Base-by-base conservation (phyloP, 2,888 invertebrate species). In the Chaetogeoica ovagalla region DNA sequence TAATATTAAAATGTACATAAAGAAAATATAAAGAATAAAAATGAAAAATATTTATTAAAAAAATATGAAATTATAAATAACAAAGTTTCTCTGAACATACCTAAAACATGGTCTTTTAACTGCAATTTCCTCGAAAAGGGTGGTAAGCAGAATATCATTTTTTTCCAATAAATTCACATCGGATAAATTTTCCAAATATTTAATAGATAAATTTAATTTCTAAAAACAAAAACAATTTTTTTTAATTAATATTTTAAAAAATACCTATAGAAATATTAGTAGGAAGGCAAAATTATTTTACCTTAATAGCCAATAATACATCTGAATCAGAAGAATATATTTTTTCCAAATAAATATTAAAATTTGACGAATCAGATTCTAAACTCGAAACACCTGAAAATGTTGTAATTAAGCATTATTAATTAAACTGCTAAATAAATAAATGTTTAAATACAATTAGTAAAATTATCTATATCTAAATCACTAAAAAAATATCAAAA, bases 381-480 rank as follows among this genome's bases (percentile, higher is more conserved):
- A 71, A 65, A 71, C 79, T 79, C 57, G 79, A 79, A 70, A 79
- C 62, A 79, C 79, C 79, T 79, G n/a, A 23, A 70, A 70, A 65
- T n/a, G 15, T 62, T 23, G 52, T n/a, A 52, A 63, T n/a, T 30
- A 3, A 48, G n/a, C 19, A 48, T 30, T 72, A 72, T 23, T 19
- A 23, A 66, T 15, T 23, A 9, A 23, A 43, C 43, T 43, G 43
- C 21, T n/a, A 37, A 74, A 21, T 37, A 57, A 37, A 48, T 43
- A 43, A 9, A 43, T 43, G 43, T 30, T 30, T 30, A 30, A 43
- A 43, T 43, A 43, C 43, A 43, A 9, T 43, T 43, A 43, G 43
- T 43, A 1, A 9, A 43, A 43, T 43, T 43, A 43, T 43, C 43
- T 7, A 43, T 43, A 43, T 43, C 43, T 43, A 43, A 43, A 43